Conservation (phyloP, 2,113 vertebrate species). For the Blennius ocellaris region DNA sequence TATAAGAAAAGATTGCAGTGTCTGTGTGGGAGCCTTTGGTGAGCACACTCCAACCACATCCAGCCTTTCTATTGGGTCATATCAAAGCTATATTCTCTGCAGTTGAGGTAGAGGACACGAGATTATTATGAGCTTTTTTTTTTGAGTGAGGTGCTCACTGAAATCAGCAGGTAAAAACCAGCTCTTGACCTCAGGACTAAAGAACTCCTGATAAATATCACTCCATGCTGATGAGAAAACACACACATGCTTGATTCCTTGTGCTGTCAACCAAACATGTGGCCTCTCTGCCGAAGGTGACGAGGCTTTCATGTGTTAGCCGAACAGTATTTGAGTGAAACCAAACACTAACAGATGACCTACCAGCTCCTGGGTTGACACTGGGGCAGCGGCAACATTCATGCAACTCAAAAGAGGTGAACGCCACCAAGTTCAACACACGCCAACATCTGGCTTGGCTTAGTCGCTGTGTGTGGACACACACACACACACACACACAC, state of each 20-base stretch:
- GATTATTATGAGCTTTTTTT: no score
- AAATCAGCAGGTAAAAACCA: neutral
- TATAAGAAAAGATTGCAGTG: no score
- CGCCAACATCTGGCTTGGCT: constrained; percentile 74
- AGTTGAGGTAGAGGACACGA: no score
- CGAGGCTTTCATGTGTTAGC: constrained; percentile 24
- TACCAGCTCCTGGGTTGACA: constrained; percentile 53
- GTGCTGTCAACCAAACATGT: constrained; percentile 17
- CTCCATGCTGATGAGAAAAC: constrained; percentile 1
- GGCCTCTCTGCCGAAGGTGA: constrained; percentile 7
- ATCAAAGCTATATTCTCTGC: no score
- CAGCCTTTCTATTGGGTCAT: no score
- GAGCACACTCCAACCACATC: no score
- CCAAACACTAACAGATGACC: constrained; percentile 52
- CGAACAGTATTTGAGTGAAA: constrained; percentile 40
- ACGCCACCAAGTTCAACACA: constrained; percentile 36
- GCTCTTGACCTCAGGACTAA: neutral
- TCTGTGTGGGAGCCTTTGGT: no score
- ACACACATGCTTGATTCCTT: neutral
- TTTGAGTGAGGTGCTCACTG: no score
- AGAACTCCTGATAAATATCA: constrained; percentile 2
- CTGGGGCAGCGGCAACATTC: constrained; percentile 45
- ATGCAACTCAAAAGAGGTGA: constrained; percentile 39
- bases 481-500: neutral
- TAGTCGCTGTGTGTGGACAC: constrained; percentile 20